Conservation (phyloP, 2,888 invertebrate genomes). For the Archaeoteleia sp. region DNA sequence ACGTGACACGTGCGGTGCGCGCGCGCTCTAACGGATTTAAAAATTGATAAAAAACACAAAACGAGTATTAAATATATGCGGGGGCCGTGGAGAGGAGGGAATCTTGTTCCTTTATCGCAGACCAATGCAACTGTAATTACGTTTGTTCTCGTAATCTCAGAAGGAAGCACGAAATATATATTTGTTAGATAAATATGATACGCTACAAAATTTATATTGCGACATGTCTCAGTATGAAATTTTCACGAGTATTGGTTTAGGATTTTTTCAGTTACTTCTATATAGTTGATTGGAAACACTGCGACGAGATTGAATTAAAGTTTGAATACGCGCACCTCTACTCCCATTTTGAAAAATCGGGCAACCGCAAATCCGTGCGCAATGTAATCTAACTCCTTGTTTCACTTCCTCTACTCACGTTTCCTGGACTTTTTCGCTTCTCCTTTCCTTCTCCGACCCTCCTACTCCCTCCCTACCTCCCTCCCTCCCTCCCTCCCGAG, state of each 20-base stretch:
- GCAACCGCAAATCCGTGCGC: slow-evolving; percentile 7
- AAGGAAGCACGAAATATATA: slow-evolving; percentile 33
- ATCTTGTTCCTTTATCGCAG: slow-evolving; percentile 64
- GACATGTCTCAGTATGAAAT: slow-evolving; percentile 28
- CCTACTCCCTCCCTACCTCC: slow-evolving; percentile 43
- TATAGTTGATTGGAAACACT: slow-evolving; percentile 37
- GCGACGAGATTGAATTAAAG: slow-evolving; percentile 35
- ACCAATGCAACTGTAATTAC: slow-evolving; percentile 38
- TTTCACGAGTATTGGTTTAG: slow-evolving; percentile 23
- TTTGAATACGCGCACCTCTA: slow-evolving; percentile 27
- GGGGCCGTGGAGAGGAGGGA: slow-evolving; percentile 74
- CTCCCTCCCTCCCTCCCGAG: slow-evolving; percentile 73
- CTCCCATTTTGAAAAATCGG: slow-evolving; percentile 4
- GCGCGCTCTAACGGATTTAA: slow-evolving; percentile 60
- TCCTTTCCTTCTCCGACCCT: slow-evolving; percentile 35
- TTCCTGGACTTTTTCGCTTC: slow-evolving; percentile 22
- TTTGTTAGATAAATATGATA: slow-evolving; percentile 32
- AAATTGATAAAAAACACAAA: slow-evolving; percentile 59
- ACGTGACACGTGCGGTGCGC: slow-evolving; percentile 57
- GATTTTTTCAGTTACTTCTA: slow-evolving; percentile 37
- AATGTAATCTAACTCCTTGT: slow-evolving; percentile 18
- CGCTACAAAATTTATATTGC: slow-evolving; percentile 15
- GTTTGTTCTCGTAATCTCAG: slow-evolving; percentile 42
- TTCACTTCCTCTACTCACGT: slow-evolving; percentile 19
- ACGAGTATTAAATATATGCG: slow-evolving; percentile 74